phyloP scores from a whole-genome alignment of 2,888 invertebrate species.

The Proisotoma minuta region DNA sequence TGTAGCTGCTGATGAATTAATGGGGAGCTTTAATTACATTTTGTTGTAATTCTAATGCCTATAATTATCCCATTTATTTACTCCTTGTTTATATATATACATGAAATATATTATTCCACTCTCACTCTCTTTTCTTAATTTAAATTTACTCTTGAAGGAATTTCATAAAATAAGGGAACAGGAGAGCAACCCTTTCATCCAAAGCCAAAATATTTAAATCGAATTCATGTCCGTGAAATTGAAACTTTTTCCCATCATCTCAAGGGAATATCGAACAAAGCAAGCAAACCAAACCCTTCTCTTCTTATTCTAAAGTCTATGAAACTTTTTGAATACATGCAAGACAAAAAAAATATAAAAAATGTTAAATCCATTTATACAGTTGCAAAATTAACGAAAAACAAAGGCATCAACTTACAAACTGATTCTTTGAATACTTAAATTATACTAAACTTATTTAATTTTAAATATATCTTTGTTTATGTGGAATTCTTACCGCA shows the following conservation, averaged over 20 bases:
- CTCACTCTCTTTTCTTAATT: constrained; percentile 9
- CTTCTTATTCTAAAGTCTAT: background rate
- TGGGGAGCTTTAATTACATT: constrained; percentile 47
- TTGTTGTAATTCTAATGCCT: constrained; percentile 42
- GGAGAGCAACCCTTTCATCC: constrained; percentile 13
- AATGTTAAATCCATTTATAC: too few relatives aligned
- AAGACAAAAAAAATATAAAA: too few relatives aligned
- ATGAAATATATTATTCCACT: constrained; percentile 10
- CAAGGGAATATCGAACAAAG: background rate
- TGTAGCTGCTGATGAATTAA: constrained; percentile 41
- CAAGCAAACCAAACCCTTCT: background rate
- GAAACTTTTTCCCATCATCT: constrained; percentile 23
- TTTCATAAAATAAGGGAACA: background rate
- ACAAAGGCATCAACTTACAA: too few relatives aligned
- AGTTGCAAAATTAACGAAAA: too few relatives aligned
- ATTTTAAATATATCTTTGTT: too few relatives aligned
- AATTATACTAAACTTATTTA: too few relatives aligned
- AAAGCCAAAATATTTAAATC: constrained; percentile 15
- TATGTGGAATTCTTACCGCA: too few relatives aligned
- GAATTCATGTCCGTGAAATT: constrained; percentile 40
- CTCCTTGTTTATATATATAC: background rate
- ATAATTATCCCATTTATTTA: constrained; percentile 35
- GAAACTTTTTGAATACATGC: too few relatives aligned
- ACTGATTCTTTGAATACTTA: too few relatives aligned
- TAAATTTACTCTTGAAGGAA: constrained; percentile 6